phyloP scores from a whole-genome alignment of 2,888 invertebrate species.

The Thymelicus acteon region DNA sequence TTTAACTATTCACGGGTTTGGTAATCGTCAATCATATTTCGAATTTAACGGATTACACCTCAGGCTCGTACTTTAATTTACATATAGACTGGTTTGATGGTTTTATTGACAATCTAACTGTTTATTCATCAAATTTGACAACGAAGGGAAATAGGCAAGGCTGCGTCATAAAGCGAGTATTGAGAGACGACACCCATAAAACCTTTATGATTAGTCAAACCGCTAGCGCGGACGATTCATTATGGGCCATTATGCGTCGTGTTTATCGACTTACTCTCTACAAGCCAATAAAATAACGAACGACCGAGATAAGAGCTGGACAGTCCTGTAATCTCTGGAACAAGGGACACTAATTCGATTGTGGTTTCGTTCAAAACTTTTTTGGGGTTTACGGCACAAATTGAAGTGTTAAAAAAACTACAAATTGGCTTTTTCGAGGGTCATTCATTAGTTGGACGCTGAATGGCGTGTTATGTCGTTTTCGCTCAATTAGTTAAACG shows the following conservation, averaged over 20 bases:
- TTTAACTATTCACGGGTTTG: slow-evolving; percentile 33
- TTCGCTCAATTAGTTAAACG: slow-evolving; percentile 84
- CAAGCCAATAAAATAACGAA: slow-evolving; percentile 85
- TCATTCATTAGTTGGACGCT: slow-evolving; percentile 81
- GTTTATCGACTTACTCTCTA: slow-evolving; percentile 84
- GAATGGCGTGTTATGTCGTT: slow-evolving; percentile 81
- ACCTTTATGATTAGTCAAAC: slow-evolving; percentile 83
- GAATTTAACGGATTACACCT: slow-evolving; percentile 18
- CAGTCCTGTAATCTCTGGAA: slow-evolving; percentile 84
- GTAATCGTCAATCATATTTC: slow-evolving; percentile 29
- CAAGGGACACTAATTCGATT: slow-evolving; percentile 85
- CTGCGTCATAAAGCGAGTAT: slow-evolving; percentile 67
- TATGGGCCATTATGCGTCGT: slow-evolving; percentile 83
- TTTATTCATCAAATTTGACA: slow-evolving; percentile 62
- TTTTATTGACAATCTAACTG: slow-evolving; percentile 50
- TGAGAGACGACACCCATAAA: slow-evolving; percentile 78
- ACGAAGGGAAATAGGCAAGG: slow-evolving; percentile 47
- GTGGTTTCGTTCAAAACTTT: slow-evolving; percentile 82
- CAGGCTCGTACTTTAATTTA: slow-evolving; percentile 29
- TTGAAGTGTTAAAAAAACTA: slow-evolving; percentile 84
- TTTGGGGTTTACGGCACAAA: slow-evolving; percentile 83
- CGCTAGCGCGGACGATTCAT: slow-evolving; percentile 81
- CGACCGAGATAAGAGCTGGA: slow-evolving; percentile 83
- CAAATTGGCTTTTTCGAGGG: slow-evolving; percentile 81
- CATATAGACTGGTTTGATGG: slow-evolving; percentile 27